A percentile compares a stretch with the other conserved stretches of the same genome.
Evolutionary conservation across 2,113 vertebrate species (phyloP).

Genomic region (Columbina picui): DNA sequence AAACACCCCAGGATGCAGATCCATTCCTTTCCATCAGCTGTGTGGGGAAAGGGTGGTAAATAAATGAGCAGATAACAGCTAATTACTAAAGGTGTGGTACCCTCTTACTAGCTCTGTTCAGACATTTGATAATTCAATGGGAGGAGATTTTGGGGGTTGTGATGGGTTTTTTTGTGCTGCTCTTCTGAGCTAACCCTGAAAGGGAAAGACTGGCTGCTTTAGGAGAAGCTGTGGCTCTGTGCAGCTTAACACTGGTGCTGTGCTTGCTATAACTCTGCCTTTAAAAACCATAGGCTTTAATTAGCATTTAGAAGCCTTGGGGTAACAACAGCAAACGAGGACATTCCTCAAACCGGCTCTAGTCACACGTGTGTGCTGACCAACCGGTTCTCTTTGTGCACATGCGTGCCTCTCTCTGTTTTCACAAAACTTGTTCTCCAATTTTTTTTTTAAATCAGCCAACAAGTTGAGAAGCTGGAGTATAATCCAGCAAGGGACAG

Average conservation of each 20-base stretch:
- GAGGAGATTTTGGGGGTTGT: not conserved
- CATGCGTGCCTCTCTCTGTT: not conserved
- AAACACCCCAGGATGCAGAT: not conserved
- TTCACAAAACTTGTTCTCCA: not conserved
- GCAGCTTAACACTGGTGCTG: not conserved
- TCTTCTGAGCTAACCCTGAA: not conserved
- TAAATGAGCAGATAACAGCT: not conserved
- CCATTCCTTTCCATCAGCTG: not conserved
- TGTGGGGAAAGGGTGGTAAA: fast-evolving
- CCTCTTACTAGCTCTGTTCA: not conserved
- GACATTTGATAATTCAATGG: not conserved
- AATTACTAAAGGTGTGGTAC: not conserved
- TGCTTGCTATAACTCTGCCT: not conserved
- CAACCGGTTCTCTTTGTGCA: fast-evolving
- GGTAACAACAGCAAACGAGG: not conserved
- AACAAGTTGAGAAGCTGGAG: not conserved
- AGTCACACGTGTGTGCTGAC: not conserved
- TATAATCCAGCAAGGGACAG: not conserved
- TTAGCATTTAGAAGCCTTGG: not conserved
- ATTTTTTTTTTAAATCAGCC: not conserved
- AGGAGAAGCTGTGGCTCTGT: not conserved
- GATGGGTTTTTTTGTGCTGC: not conserved
- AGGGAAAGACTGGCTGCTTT: not conserved
- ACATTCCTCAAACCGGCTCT: not conserved
- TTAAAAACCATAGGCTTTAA: not conserved